A percentile compares a stretch with the other conserved stretches of the same genome.
Conservation (phyloP, 2,888 invertebrate genomes). For the Patella depressa region DNA sequence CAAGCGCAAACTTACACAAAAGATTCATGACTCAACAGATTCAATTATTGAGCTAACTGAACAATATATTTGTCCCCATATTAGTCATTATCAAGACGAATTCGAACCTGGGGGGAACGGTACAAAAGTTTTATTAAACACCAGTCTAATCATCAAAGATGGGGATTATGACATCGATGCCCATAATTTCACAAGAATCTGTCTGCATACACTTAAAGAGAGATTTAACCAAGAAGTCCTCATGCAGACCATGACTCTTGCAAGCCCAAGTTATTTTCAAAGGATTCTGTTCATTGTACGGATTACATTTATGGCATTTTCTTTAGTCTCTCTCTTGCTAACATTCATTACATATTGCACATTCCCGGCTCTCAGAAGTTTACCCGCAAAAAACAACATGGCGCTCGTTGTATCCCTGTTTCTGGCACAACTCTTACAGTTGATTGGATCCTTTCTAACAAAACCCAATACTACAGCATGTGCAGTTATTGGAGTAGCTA, state of each 20-base stretch:
- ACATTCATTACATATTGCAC: conserved; percentile 38
- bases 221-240: not conserved
- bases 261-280: not conserved
- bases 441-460: conserved; percentile 24
- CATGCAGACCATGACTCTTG: too few relatives aligned
- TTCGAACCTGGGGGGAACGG: not conserved
- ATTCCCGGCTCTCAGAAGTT: conserved; percentile 37
- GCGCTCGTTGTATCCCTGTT: conserved; percentile 36
- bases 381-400: conserved; percentile 47
- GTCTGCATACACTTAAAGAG: not conserved
- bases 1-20: not conserved
- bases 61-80: not conserved
- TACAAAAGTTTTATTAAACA: not conserved
- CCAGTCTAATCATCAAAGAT: too few relatives aligned
- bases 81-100: not conserved
- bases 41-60: not conserved
- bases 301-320: conserved; percentile 18
- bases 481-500: conserved; percentile 30
- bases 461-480: conserved; percentile 28
- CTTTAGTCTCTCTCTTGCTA: conserved; percentile 32
- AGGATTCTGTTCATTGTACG: conserved; percentile 27
- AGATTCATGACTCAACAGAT: not conserved
- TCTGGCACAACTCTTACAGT: conserved; percentile 34
- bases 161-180: too few relatives aligned
- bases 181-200: not conserved